These are phyloP conservation scores for Chironomus tepperi DNA, from an alignment of 1,140 invertebrate genomes.

Conservation along the genomic window DNA sequence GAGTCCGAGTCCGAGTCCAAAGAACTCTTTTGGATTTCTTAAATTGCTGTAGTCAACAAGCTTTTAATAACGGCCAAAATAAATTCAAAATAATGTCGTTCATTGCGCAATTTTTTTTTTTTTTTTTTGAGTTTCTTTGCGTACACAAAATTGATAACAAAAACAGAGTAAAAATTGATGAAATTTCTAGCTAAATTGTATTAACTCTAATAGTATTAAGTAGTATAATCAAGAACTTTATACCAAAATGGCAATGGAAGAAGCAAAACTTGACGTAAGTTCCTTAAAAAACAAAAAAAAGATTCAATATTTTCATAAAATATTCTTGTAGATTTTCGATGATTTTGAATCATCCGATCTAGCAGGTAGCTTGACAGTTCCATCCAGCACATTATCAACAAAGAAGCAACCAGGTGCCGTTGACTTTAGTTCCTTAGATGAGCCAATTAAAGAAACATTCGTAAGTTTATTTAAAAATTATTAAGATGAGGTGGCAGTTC, in stretches of 20 bases:
- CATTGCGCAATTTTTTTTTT: too few relatives aligned
- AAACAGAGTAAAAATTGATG: not conserved
- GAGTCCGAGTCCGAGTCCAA: too few relatives aligned
- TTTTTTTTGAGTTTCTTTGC: too few relatives aligned
- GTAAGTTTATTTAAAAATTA: constrained; percentile 47
- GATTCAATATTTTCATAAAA: not conserved
- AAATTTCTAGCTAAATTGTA: not conserved
- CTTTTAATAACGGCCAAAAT: too few relatives aligned
- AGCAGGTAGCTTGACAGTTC: not conserved
- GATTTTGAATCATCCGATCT: not conserved
- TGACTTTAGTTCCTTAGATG: constrained; percentile 88
- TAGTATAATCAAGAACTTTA: not conserved
- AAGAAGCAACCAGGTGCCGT: constrained; percentile 36
- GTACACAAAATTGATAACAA: not conserved
- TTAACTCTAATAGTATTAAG: not conserved
- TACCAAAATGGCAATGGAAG: not conserved
- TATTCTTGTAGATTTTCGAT: not conserved
- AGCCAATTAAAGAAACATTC: constrained; percentile 87
- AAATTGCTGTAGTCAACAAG: too few relatives aligned
- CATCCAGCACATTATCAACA: not conserved
- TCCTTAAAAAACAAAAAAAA: too few relatives aligned
- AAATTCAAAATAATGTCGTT: too few relatives aligned
- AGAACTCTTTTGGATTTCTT: too few relatives aligned
- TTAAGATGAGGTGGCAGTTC: not conserved
- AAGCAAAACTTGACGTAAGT: not conserved